Percentiles rank a stretch among this genome's conserved stretches.
Conservation (phyloP, 2,113 vertebrate genomes). For the Dromiciops gliroides region DNA sequence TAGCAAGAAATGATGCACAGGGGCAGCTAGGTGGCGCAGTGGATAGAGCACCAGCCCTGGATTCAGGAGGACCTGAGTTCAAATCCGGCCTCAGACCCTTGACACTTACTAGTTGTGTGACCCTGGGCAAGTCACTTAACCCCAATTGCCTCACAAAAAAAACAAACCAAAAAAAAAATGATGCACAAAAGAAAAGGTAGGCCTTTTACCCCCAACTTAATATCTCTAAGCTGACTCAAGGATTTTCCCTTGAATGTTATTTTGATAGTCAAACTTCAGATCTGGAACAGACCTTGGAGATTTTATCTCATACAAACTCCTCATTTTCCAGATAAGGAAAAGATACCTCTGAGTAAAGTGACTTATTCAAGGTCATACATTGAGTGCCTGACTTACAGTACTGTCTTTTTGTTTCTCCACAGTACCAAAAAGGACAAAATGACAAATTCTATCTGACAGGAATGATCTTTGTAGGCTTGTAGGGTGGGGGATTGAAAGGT, state of each 20-base stretch:
- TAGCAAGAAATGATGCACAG: slow-evolving; percentile 48
- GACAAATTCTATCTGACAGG: neutral
- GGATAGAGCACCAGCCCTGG: too few relatives aligned
- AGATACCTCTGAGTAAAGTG: neutral
- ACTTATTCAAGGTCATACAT: neutral
- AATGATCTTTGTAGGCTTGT: neutral
- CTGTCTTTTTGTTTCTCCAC: neutral
- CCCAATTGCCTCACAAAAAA: too few relatives aligned
- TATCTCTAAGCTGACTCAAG: slow-evolving; percentile 55
- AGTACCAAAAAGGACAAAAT: neutral
- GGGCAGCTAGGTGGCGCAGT: too few relatives aligned
- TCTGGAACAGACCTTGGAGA: slow-evolving; percentile 66
- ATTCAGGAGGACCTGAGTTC: too few relatives aligned
- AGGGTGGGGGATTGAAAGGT: neutral
- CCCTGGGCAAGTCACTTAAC: too few relatives aligned
- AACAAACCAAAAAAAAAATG: too few relatives aligned
- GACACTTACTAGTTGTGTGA: too few relatives aligned
- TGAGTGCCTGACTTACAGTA: neutral
- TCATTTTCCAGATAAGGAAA: slow-evolving; percentile 66
- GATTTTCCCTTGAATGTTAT: neutral
- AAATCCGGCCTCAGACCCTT: too few relatives aligned
- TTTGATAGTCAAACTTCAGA: neutral
- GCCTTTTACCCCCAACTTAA: slow-evolving; percentile 33
- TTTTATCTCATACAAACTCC: slow-evolving; percentile 59
- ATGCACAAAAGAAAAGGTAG: slow-evolving; percentile 10